Evolutionary conservation across 2,888 invertebrate genomes (phyloP), one percentile per base, ranked within the genome.

Genomic region (Phalera bucephala): DNA sequence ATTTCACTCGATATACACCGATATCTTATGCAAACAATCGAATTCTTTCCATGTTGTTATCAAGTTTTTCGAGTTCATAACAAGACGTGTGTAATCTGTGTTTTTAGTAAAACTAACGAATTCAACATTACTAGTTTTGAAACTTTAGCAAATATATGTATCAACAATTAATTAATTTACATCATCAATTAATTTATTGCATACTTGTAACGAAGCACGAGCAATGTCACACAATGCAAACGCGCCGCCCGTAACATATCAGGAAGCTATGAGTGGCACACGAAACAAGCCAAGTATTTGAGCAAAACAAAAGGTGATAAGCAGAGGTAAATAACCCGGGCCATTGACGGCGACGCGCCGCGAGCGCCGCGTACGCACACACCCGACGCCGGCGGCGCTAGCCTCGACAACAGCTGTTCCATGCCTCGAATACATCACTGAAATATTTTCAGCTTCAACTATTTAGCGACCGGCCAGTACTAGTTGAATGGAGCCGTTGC

Each of bases 221-320:
- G 30, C 30, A 31, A 13, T 27, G 33, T 44, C 35, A 31, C 29
- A 41, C 36, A 45, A 39, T 36, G 27, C 34, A 43, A 11, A 32
- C 40, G 29, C 41, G 40, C 52, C 47, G 11, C 11, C 12, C 12
- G 48, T 52, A 57, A 62, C 56, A 58, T 60, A 68, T 61, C 61
- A 63, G 73, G 72, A 78, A 73, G 71, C 64, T 57, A 62, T 63
- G 64, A 52, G 40, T 59, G 60, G 43, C 47, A 48, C 38, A 67
- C 66, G 60, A 66, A 79, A 76, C 72, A 70, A 75, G 72, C 70
- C 68, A 72, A 78, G 79, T 81, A 80, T 81, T 82, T 80, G 76
- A 83, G 81, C 84, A 84, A 85, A 87, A 87, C 87, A 87, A 88
- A 85, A 87, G 86, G 86, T 85, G 86, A 87, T 87, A 88, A 87